Conservation (phyloP, 1,140 invertebrate genomes). For the Homarus americanus region DNA sequence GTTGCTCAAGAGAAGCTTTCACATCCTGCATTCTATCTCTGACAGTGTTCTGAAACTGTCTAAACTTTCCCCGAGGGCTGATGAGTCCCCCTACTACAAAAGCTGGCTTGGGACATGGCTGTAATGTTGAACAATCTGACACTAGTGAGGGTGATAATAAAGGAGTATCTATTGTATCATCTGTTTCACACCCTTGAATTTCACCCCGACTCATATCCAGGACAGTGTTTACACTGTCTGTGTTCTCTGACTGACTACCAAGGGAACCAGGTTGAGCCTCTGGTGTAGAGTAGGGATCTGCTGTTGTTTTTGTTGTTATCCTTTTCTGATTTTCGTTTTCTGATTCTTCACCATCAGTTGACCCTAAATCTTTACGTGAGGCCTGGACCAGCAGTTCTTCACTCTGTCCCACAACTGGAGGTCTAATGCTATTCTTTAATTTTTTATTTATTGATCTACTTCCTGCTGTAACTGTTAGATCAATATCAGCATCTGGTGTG, state of each 20-base stretch:
- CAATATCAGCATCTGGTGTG: constrained; percentile 59
- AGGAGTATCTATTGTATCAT: constrained; percentile 16
- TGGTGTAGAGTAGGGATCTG: constrained; percentile 5
- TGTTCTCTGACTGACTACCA: constrained; percentile 66
- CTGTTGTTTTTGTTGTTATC: neutral
- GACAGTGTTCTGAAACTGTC: constrained; percentile 60
- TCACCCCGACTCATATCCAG: constrained; percentile 61
- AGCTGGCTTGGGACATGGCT: constrained; percentile 44
- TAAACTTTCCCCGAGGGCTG: constrained; percentile 51
- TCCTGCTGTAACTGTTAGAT: constrained; percentile 21
- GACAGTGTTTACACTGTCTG: constrained; percentile 61
- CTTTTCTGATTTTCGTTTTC: constrained; percentile 32
- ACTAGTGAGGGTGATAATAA: neutral
- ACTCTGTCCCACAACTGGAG: constrained; percentile 64
- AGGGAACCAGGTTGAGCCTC: constrained; percentile 50
- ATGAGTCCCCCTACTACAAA: constrained; percentile 66
- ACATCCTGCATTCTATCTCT: constrained; percentile 63
- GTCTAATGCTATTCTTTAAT: constrained; percentile 19
- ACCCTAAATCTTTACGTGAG: constrained; percentile 54
- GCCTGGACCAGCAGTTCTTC: constrained; percentile 41
- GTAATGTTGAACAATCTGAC: neutral
- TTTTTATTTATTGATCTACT: neutral
- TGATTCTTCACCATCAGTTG: constrained; percentile 67
- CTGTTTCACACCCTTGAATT: constrained; percentile 65
- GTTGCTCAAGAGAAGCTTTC: constrained; percentile 43